A percentile compares a stretch with the other conserved stretches of the same genome.
Evolutionary conservation across 2,113 vertebrate species (phyloP).

Genomic region (Cervus canadensis): DNA sequence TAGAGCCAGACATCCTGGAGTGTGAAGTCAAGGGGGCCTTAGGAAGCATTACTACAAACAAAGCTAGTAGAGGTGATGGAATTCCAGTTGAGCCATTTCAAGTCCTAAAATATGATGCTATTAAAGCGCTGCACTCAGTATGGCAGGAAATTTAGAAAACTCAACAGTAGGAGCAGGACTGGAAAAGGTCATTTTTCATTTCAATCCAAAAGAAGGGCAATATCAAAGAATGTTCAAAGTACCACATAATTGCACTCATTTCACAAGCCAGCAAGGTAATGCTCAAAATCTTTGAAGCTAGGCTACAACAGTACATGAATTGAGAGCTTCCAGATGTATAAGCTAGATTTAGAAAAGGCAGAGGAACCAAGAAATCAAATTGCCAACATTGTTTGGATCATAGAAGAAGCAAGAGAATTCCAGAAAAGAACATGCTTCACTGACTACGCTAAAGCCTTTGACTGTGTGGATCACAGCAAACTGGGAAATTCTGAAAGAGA

Average conservation of each 20-base stretch:
- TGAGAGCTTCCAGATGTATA: background rate
- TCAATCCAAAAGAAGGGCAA: background rate
- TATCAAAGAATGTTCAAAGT: background rate
- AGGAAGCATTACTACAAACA: background rate
- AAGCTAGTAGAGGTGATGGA: background rate
- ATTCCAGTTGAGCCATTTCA: background rate
- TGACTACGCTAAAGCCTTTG: no score
- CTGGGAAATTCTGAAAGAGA: no score
- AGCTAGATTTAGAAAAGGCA: background rate
- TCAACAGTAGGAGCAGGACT: background rate
- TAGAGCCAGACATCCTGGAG: background rate
- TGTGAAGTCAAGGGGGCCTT: background rate
- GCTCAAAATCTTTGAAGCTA: background rate
- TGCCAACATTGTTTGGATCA: background rate
- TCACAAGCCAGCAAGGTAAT: background rate
- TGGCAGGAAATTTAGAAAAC: background rate
- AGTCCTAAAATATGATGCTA: background rate
- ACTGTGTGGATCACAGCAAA: no score
- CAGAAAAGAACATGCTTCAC: no score
- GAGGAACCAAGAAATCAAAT: background rate
- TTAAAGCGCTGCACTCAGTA: background rate
- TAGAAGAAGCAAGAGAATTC: no score
- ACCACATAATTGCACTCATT: background rate
- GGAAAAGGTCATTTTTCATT: background rate
- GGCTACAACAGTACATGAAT: background rate